Base-by-base conservation (phyloP, 2,113 vertebrate genomes). In the Bubo blakistoni region DNA sequence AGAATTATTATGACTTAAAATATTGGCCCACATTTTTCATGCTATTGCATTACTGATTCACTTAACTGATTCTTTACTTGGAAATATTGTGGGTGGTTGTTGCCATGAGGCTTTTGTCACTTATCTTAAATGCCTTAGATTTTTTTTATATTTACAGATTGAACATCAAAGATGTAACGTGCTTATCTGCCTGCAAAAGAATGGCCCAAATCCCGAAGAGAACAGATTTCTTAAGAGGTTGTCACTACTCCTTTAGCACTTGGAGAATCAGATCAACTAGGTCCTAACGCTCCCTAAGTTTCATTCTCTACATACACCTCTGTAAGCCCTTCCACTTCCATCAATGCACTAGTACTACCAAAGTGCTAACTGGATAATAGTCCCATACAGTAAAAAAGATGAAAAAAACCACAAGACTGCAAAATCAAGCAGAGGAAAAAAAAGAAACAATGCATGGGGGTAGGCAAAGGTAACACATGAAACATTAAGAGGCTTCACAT, bases 11-110 rank as follows among this genome's bases (percentile, higher is more conserved):
- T n/a, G 32, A 27, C 47, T 67, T 49, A 63, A 81, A 93, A 90
- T 38, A 79, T 0, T 46, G 26, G 42, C 46, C 79, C n/a, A 34
- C 9, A 11, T 73, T 91, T 62, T 38, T 62, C 69, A 34, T 24
- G 59, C 29, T 51, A 5, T 10, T 66, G 71, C 58, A 38, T 52
- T 85, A 44, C 71, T 65, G 74, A 94, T 77, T 82, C 66, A 73
- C 30, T 82, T 47, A 36, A 34, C 44, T 49, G 49, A 65, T 83
- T 88, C 83, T 74, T 93, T 85, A 85, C 78, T 93, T 92, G 93
- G 93, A 96, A 96, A 78, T 58, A 36, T 0, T 27, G 94, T 86
- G 55, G 77, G 95, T 47, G 72, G 85, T 47, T 94, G 93, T 86
- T 88, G 26, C 83, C 89, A 44, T 7, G 18, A 92, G 25, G 10